Conservation (phyloP, 2,797 vertebrate species). For the Zenarchopterus dispar region DNA sequence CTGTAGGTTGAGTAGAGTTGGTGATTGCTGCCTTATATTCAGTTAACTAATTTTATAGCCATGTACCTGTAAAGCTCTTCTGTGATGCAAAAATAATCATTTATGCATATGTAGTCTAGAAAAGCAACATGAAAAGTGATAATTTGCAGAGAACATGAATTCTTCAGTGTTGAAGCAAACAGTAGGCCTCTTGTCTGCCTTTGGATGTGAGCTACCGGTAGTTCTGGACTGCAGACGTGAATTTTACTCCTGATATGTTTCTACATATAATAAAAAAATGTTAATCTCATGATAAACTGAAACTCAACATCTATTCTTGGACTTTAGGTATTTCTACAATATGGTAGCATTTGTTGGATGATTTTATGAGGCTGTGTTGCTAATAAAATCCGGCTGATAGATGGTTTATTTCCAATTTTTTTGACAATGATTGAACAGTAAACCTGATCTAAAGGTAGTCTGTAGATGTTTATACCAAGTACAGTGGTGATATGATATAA, state of each 20-base stretch:
- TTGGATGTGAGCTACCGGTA: constrained; percentile 52
- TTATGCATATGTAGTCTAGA: constrained; percentile 64
- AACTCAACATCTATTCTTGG: constrained; percentile 64
- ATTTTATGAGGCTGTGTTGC: constrained; percentile 86
- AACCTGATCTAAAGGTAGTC: neutral
- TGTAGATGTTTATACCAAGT: too few relatives aligned
- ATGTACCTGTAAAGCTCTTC: constrained; percentile 63
- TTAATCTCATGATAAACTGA: constrained; percentile 52
- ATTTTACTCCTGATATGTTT: constrained; percentile 60
- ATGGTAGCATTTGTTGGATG: constrained; percentile 82
- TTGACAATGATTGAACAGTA: neutral
- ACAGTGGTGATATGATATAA: too few relatives aligned
- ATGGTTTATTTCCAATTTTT: constrained; percentile 64
- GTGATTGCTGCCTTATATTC: constrained; percentile 63
- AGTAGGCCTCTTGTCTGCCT: constrained; percentile 29
- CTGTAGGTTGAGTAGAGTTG: constrained; percentile 52
- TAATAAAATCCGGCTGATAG: constrained; percentile 92
- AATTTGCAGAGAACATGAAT: constrained; percentile 42
- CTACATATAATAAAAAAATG: constrained; percentile 52
- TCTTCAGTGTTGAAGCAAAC: constrained; percentile 29
- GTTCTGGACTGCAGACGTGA: constrained; percentile 38
- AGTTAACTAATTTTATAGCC: constrained; percentile 63
- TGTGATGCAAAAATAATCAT: constrained; percentile 66
- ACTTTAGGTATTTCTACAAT: constrained; percentile 69
- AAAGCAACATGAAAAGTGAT: constrained; percentile 31